Evolutionary conservation across 2,888 invertebrate genomes (phyloP), one percentile per base, ranked within the genome.

Genomic region (Spilarctia lutea): DNA sequence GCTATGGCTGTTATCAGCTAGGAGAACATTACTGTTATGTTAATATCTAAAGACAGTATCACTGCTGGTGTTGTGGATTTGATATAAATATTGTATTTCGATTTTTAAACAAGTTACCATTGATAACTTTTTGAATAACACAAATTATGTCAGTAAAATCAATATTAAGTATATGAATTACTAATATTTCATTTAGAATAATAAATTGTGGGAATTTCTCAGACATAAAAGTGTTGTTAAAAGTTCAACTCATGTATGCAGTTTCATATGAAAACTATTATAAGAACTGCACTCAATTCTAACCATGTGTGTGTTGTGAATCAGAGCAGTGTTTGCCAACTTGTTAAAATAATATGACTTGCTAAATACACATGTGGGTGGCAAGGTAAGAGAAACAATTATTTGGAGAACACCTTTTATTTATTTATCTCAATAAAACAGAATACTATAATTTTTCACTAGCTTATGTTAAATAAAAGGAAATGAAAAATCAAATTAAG

Each of bases 361-460:
- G 92, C 93, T 87, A 84, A 89, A 87, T 84, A 83, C 78, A 74
- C 66, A 83, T 78, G 91, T 91, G 89, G 91, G 91, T 78, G 86
- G 80, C 78, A 80, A 85, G 85, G 81, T 87, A 83, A 93, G 91
- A 83, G 83, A 93, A 93, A 93, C 91, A 92, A 90, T 85, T 88
- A 84, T 88, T 89, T 88, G 89, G 92, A 93, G 94, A 94, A 94
- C 93, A 92, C 90, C 90, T 92, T 94, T 95, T 94, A 93, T 94
- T 95, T 94, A 93, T 94, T 93, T 91, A 91, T 94, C 91, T 94
- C 92, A 93, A 91, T 94, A 94, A 94, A 96, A 95, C 95, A 94
- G 93, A 94, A 94, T 94, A 92, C 94, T 94, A 94, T 94, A 94
- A 94, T 94, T 94, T 93, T 91, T 91, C 91, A 93, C 94, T 95